Base-by-base conservation (phyloP, 2,888 invertebrate species). In the Pelosia muscerda region DNA sequence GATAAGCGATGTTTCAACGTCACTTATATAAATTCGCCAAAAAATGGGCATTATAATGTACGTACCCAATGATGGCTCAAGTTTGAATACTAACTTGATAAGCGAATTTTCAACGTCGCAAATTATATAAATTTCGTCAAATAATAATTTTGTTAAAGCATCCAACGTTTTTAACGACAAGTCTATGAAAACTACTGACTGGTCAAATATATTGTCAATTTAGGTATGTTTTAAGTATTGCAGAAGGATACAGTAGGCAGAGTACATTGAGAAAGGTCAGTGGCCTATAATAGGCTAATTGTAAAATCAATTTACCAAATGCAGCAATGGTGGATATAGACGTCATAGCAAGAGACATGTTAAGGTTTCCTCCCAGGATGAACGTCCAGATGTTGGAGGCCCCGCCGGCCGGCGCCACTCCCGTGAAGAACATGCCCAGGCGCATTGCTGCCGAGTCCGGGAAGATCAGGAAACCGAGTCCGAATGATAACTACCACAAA, bases 321-420 rank as follows among this genome's bases (percentile, higher is more conserved):
- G 99, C 97, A 0, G 97, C 97, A 8, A 99, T 89, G 3, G 98
- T 99, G 71, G 98, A 97, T 66, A 98, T 94, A 11, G 98, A 97
- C 0, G 99, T 99, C 99, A 99, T 99, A 22, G 99, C 97, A 61
- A 99, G 96, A 0, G 99, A 99, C 55, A 99, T 95, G 88, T 98
- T 97, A 8, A 99, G 96, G 92, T 99, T 99, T 8, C 98, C 99
- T 5, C 97, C 97, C 2, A 99, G 95, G 22, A 99, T 96, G 75
- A 98, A 97, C 0, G 98, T 97, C 98, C 99, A 99, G 82, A 99
- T 98, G 90, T 99, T 99, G 61, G 99, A 99, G 28, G 99, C 98
- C 0, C 99, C 99, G 0, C 99, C 98, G n/a, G 97, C 98, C 0
- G 98, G 98, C 4, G 98, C 97, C 25, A 98, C 97, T 0, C 98